phyloP scores from a whole-genome alignment of 2,797 vertebrate genomes.

The Fistularia tabacaria region DNA sequence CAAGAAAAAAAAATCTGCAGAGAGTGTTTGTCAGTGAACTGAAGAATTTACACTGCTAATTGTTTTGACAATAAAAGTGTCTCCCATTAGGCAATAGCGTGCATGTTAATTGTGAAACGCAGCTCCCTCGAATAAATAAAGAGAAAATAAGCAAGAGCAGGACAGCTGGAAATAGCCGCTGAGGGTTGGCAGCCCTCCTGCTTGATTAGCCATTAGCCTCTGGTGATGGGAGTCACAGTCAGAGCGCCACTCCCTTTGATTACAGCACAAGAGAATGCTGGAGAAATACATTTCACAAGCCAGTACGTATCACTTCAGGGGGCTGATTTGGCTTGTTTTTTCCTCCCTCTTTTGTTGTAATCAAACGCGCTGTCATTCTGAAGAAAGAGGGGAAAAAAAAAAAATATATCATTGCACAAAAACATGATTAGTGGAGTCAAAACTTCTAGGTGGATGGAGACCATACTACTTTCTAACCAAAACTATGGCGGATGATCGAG shows the following conservation, averaged over 20 bases:
- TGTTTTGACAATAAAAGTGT: conserved; percentile 9
- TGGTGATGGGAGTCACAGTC: conserved; percentile 60
- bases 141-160: conserved; percentile 24
- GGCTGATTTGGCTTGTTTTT: conserved; percentile 72
- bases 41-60: not conserved
- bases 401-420: conserved; percentile 19
- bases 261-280: conserved; percentile 51
- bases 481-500: not conserved
- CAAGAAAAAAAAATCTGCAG: conserved; percentile 1
- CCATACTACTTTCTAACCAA: too few relatives aligned
- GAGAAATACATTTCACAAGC: conserved; percentile 51
- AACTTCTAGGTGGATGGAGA: conserved; percentile 23
- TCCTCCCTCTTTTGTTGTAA: conserved; percentile 51
- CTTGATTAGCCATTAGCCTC: conserved; percentile 71
- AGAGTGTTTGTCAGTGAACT: not conserved
- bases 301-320: conserved; percentile 64
- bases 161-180: conserved; percentile 29
- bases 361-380: conserved; percentile 57
- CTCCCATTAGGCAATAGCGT: conserved; percentile 4
- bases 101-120: conserved; percentile 16
- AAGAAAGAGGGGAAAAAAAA: conserved; percentile 17
- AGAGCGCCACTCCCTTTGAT: conserved; percentile 66
- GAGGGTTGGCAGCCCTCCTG: conserved; percentile 42
- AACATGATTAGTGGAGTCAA: conserved; percentile 14
- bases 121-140: conserved; percentile 27